Evolutionary conservation across 2,888 invertebrate genomes (phyloP).

Genomic region (Bombyx huttoni): DNA sequence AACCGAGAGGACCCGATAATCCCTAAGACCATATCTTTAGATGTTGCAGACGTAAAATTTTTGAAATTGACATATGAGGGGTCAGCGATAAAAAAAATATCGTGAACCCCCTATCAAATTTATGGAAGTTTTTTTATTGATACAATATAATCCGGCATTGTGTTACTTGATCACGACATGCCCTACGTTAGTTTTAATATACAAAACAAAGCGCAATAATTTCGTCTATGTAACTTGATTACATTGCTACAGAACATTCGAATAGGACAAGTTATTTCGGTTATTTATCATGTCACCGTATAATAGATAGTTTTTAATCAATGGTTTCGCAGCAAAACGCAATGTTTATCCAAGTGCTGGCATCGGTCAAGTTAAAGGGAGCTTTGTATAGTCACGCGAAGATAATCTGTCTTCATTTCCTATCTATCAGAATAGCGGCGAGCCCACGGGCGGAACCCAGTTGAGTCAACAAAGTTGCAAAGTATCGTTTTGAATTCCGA

Average conservation of each 20-base stretch:
- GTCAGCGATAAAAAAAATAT: neutral
- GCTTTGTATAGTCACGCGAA: conserved; percentile 59
- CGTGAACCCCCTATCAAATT: neutral
- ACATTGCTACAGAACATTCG: too few relatives aligned
- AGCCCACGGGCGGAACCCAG: conserved; percentile 34
- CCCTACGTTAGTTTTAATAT: too few relatives aligned
- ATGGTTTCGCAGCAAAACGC: conserved; percentile 12
- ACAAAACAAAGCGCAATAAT: too few relatives aligned
- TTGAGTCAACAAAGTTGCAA: conserved; percentile 10
- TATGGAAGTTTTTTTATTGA: neutral
- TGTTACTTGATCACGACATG: too few relatives aligned
- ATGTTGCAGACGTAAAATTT: neutral
- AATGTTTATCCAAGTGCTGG: conserved; percentile 33
- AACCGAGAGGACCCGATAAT: too few relatives aligned
- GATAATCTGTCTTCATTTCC: conserved; percentile 71
- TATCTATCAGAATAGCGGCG: conserved; percentile 61
- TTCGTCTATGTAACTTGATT: too few relatives aligned
- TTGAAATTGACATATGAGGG: neutral
- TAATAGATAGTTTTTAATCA: neutral
- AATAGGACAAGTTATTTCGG: too few relatives aligned
- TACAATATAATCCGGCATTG: too few relatives aligned
- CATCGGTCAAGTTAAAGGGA: conserved; percentile 16
- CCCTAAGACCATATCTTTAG: too few relatives aligned
- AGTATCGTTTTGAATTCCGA: neutral
- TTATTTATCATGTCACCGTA: neutral